A percentile compares a stretch with the other conserved stretches of the same genome.
phyloP scores from a whole-genome alignment of 92 coral and sea anemone genomes.

The Actinostola sp. region DNA sequence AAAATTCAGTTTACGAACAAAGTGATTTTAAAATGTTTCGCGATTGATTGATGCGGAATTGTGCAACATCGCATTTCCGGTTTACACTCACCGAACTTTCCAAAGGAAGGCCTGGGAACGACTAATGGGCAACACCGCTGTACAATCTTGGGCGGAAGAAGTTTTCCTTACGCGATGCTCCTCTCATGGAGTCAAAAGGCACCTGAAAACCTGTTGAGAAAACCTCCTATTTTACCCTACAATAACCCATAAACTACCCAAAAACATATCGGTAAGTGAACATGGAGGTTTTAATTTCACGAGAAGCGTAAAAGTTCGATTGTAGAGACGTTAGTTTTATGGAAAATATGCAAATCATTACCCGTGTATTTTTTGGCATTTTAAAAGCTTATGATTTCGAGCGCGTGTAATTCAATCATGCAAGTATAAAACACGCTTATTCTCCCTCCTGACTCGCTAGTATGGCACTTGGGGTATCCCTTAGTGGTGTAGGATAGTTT shows the following conservation, averaged over 20 bases:
- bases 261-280: conserved; percentile 22
- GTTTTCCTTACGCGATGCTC: conserved; percentile 37
- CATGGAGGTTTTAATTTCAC: background rate
- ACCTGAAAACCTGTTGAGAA: conserved; percentile 19
- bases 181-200: conserved; percentile 25
- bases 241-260: conserved; percentile 10
- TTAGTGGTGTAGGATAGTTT: background rate
- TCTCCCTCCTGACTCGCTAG: background rate
- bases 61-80: conserved; percentile 5
- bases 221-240: conserved; percentile 22
- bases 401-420: conserved; percentile 23
- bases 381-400: conserved; percentile 24
- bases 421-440: background rate
- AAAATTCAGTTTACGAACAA: too few species aligned
- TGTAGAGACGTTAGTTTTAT: background rate
- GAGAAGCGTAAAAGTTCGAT: conserved; percentile 4
- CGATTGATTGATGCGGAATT: too few species aligned
- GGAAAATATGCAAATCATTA: conserved; percentile 8
- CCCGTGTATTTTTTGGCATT: conserved; percentile 29
- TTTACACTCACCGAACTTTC: background rate
- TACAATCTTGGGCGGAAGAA: conserved; percentile 38
- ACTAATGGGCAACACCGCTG: conserved; percentile 27
- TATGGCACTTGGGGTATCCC: background rate
- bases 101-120: conserved; percentile 13
- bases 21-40: too few species aligned